These are phyloP conservation scores for Seriola aureovittata DNA, from an alignment of 2,113 vertebrate species.

Conservation along the genomic window DNA sequence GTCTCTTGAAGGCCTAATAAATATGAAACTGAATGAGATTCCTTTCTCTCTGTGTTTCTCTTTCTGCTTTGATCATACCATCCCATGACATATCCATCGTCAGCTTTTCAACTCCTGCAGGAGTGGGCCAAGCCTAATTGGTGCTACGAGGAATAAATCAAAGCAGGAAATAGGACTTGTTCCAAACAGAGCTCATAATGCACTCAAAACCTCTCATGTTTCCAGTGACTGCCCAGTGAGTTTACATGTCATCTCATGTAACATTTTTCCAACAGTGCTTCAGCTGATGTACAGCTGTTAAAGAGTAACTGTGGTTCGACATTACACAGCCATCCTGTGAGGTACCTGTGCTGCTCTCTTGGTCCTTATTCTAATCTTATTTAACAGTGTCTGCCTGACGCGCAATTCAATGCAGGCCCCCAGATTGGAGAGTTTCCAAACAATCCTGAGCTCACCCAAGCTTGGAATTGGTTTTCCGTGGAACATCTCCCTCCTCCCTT, in stretches of 20 bases:
- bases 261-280: slow-evolving; percentile 61
- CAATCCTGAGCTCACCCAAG: slow-evolving; percentile 90
- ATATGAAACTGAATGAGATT: slow-evolving; percentile 78
- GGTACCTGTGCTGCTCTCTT: slow-evolving; percentile 78
- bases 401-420: slow-evolving; percentile 83
- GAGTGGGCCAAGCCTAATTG: slow-evolving; percentile 82
- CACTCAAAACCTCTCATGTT: slow-evolving; percentile 67
- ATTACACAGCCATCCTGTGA: slow-evolving; percentile 75
- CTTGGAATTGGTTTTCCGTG: slow-evolving; percentile 91
- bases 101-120: slow-evolving; percentile 79
- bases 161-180: slow-evolving; percentile 79
- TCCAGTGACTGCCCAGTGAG: slow-evolving; percentile 63
- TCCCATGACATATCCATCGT: slow-evolving; percentile 83
- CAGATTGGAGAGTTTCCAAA: slow-evolving; percentile 90
- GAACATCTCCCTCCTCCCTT: slow-evolving; percentile 90
- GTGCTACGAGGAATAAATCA: slow-evolving; percentile 83
- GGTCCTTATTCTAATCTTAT: slow-evolving; percentile 90
- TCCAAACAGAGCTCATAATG: slow-evolving; percentile 78
- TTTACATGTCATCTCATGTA: slow-evolving; percentile 71
- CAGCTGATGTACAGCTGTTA: slow-evolving; percentile 68
- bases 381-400: slow-evolving; percentile 89
- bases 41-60: slow-evolving; percentile 65
- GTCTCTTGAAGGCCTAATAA: slow-evolving; percentile 81
- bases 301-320: slow-evolving; percentile 65
- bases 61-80: slow-evolving; percentile 80